Evolutionary conservation across 2,888 invertebrate genomes (phyloP), one percentile per base, ranked within the genome.

Genomic region (Poecilobothrus nobilitatus): DNA sequence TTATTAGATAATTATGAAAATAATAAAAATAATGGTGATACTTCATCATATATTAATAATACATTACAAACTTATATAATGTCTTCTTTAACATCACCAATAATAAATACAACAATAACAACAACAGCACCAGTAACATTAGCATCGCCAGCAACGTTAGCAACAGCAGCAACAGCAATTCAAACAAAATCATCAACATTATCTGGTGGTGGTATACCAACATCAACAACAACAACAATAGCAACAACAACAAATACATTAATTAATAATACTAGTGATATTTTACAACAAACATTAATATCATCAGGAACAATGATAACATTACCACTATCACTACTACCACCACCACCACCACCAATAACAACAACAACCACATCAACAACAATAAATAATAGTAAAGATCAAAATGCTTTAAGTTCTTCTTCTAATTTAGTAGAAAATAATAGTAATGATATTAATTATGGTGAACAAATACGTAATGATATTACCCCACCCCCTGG

Each of bases 401-500:
- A 34, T 18, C 75, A 74, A 41, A 74, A 72, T 20, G 70, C 74
- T 33, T 67, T 71, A n/a, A 64, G 71, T 61, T 73, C 69, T 63
- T 75, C 72, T 71, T 74, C 68, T 63, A 76, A 73, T 71, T 20
- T 68, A 71, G 21, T 66, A 68, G 12, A 62, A 66, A 5, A 68
- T 73, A 66, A 69, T 73, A 63, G 27, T 41, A 72, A 74, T 70
- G 77, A 76, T 71, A 73, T 76, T 62, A 76, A 73, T 71, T 69
- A 71, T 15, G 76, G 76, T 67, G 70, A 74, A 64, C 68, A 74
- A 63, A 73, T 74, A 69, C 75, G 75, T 64, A 79, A 74, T 74
- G 77, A 79, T 71, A 80, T 81, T 67, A 80, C 78, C 61, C 81
- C 81, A 34, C 82, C 81, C 5, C 81, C 81, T 18, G 82, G 82